These are phyloP conservation scores for Drosophila ercepeae DNA, from an alignment of 1,140 invertebrate genomes.

Conservation along the genomic window DNA sequence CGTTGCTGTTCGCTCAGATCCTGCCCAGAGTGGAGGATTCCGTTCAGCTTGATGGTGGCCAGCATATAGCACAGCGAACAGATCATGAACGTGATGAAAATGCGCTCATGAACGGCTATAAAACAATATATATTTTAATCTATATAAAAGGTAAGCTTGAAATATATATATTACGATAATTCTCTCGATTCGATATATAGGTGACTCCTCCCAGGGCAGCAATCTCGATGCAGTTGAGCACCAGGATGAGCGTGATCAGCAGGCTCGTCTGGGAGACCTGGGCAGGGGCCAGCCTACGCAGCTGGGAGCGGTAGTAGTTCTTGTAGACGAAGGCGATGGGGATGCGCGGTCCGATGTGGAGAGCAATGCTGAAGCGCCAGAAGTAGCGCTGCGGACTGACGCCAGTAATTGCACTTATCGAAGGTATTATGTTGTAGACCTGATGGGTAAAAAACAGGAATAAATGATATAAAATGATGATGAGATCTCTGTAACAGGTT, in stretches of 20 bases:
- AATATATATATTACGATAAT: conserved; percentile 90
- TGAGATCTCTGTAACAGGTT: too few species aligned
- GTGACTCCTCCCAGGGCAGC: conserved; percentile 93
- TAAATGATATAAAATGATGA: too few species aligned
- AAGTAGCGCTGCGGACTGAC: conserved; percentile 95
- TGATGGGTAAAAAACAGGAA: conserved; percentile 80
- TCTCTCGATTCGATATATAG: conserved; percentile 96
- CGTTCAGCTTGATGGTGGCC: conserved; percentile 79
- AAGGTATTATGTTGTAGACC: conserved; percentile 96
- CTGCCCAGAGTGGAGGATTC: conserved; percentile 81
- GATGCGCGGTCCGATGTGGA: conserved; percentile 94
- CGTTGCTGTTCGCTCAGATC: conserved; percentile 74
- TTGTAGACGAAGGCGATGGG: conserved; percentile 93
- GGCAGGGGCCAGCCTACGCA: conserved; percentile 86
- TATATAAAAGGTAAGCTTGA: background rate
- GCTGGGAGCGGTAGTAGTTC: conserved; percentile 90
- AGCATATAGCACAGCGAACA: conserved; percentile 94
- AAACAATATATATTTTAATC: conserved; percentile 59
- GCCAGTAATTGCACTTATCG: conserved; percentile 95
- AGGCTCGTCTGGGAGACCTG: conserved; percentile 85
- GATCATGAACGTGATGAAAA: conserved; percentile 96
- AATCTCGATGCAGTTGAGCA: conserved; percentile 94
- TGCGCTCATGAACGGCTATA: conserved; percentile 95
- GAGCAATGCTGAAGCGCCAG: conserved; percentile 95
- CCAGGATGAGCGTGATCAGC: conserved; percentile 90